Evolutionary conservation across 2,888 invertebrate genomes (phyloP), one percentile per base, ranked within the genome.

Genomic region (Byasa hedistus): DNA sequence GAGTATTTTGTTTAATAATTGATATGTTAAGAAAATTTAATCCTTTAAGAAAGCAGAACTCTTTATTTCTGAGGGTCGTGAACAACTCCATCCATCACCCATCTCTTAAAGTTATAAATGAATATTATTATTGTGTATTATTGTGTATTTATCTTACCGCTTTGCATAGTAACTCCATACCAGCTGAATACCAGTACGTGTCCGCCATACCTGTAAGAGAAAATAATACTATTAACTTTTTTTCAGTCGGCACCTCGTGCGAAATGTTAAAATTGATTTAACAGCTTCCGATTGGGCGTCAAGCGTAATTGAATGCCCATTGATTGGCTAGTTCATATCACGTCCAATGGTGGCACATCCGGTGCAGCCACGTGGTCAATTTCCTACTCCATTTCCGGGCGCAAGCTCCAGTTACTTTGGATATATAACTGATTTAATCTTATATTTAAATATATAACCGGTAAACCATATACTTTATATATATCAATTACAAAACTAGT

Each of bases 331-430:
- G 85, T 85, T 83, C 84, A 78, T 82, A 82, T 84, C 83, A 81
- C 80, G 79, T 78, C 77, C 81, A 81, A 85, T 86, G 85, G 85
- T 84, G 85, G 80, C 82, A 80, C 79, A 77, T 85, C 87, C 87
- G 84, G 82, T 76, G 78, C 76, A 79, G 86, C 84, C 86, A 85
- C 84, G 83, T 86, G 84, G 81, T 79, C 85, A 83, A 90, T 90
- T 89, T 91, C 90, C 90, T 81, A 79, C 75, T 72, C 82, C 83
- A 89, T 87, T 85, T 90, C 88, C 89, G 78, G 79, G n/a, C 81
- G 81, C 82, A 83, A 82, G 78, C 79, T 75, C 63, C 69, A 68
- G 66, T 65, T 66, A 68, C 55, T 62, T 62, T 64, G 57, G 64
- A 52, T 64, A 3, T 23, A 54, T 54, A 60, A 48, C n/a, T n/a